Evolutionary conservation across 2,888 invertebrate species (phyloP), one percentile per base, ranked within the genome.

Genomic region (Drosophila hamatofila): DNA sequence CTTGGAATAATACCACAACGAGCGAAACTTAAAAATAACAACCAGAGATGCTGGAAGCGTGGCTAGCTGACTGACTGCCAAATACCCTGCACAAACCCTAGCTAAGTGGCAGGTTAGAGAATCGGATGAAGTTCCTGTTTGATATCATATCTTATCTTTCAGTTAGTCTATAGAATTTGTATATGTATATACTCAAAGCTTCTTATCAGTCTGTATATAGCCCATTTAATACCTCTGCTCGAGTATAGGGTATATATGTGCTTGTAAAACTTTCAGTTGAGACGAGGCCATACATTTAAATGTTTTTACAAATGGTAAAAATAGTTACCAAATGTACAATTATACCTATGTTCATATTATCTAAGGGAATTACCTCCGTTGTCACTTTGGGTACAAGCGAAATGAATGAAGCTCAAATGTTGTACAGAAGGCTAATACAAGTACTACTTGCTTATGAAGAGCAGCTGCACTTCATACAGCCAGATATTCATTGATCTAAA

Each of bases 11-110:
- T n/a, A 27, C 21, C 27, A 42, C 41, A 35, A 33, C n/a, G 7
- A 33, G 27, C 35, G 14, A 39, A 66, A 66, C 44, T 25, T 37
- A 30, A 11, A 14, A 52, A 30, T 44, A 37, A 44, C 12, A 52
- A 5, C 12, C 11, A 27, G 16, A 2, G 8, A 2, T 11, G 14
- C 42, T 9, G 11, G 3, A 1, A 21, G 21, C 16, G 16, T 0
- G 35, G 14, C 9, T n/a, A 2, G 30, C 30, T 30, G 11, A 30
- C 30, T 30, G 30, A 33, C 33, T 35, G 23, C 0, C 16, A 23
- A 2, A 52, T 35, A 52, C 51, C 11, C 51, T 49, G 2, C 2
- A 8, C 1, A 14, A 14, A 14, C 1, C 2, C 7, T 12, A 23
- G 21, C 14, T 14, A 16, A 21, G 21, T 1, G 16, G 16, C 1